Evolutionary conservation across 2,888 invertebrate genomes (phyloP).

Genomic region (Rhamnusium bicolor): DNA sequence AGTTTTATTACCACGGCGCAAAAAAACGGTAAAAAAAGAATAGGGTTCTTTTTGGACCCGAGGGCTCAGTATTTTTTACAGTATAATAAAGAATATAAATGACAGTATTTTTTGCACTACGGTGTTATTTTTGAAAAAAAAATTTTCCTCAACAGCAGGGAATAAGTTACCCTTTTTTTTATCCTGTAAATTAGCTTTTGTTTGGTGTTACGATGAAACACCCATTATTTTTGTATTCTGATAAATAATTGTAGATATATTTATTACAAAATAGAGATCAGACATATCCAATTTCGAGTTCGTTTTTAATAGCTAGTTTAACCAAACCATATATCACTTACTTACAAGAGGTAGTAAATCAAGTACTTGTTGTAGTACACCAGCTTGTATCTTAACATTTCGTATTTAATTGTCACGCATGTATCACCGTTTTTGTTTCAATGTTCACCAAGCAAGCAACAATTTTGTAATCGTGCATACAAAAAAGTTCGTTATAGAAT

Average conservation of each 20-base stretch:
- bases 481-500: slow-evolving; percentile 1
- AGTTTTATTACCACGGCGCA: too few species aligned
- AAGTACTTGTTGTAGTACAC: slow-evolving; percentile 15
- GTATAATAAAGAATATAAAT: too few species aligned
- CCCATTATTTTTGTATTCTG: neutral
- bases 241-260: neutral
- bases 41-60: too few species aligned
- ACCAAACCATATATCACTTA: slow-evolving; percentile 57
- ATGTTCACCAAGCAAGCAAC: neutral
- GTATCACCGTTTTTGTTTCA: neutral
- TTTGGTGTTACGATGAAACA: neutral
- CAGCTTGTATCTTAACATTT: neutral
- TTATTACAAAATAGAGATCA: neutral
- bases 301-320: slow-evolving; percentile 53
- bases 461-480: slow-evolving; percentile 9
- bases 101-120: too few species aligned
- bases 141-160: too few species aligned
- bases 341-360: slow-evolving; percentile 54
- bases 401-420: neutral
- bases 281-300: slow-evolving; percentile 11
- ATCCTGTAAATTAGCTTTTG: neutral
- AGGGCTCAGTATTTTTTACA: too few species aligned
- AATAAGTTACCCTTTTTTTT: too few species aligned
- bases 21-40: too few species aligned
- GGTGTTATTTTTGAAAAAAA: too few species aligned